Conservation (phyloP, 1,140 invertebrate species). For the Dendrolimus punctatus region DNA sequence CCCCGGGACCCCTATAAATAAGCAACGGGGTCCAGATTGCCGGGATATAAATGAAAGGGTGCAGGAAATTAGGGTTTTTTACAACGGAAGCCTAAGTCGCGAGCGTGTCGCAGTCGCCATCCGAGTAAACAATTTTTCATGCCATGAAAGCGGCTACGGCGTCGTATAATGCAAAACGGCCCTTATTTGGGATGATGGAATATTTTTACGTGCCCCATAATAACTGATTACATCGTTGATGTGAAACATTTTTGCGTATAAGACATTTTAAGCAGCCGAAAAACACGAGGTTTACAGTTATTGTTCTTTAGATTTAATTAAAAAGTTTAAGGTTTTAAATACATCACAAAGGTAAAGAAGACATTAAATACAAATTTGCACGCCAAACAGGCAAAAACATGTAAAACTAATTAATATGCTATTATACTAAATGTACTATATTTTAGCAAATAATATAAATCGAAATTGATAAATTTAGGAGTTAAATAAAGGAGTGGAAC, state of each 20-base stretch:
- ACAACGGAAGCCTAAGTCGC: slow-evolving; percentile 42
- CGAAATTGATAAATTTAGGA: too few species aligned
- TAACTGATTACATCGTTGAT: slow-evolving; percentile 21
- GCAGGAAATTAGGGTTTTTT: slow-evolving; percentile 68
- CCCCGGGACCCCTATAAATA: slow-evolving; percentile 61
- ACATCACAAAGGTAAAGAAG: too few species aligned
- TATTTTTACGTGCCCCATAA: slow-evolving; percentile 34
- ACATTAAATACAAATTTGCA: too few species aligned
- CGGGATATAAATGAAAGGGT: slow-evolving; percentile 67
- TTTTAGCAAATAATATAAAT: too few species aligned
- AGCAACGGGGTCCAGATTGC: slow-evolving; percentile 64
- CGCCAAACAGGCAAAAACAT: too few species aligned
- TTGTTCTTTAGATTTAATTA: not conserved
- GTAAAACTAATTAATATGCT: too few species aligned
- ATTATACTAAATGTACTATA: too few species aligned
- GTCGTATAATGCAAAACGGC: slow-evolving; percentile 28
- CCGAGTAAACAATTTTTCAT: slow-evolving; percentile 62
- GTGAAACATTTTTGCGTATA: slow-evolving; percentile 7
- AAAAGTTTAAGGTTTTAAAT: not conserved
- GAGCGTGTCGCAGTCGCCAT: slow-evolving; percentile 29
- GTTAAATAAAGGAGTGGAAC: too few species aligned
- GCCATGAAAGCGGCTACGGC: slow-evolving; percentile 34
- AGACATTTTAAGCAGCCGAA: not conserved
- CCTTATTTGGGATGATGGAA: slow-evolving; percentile 38
- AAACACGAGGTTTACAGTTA: slow-evolving; percentile 4